Base-by-base conservation (phyloP, 2,888 invertebrate genomes). In the Clanis bilineata region DNA sequence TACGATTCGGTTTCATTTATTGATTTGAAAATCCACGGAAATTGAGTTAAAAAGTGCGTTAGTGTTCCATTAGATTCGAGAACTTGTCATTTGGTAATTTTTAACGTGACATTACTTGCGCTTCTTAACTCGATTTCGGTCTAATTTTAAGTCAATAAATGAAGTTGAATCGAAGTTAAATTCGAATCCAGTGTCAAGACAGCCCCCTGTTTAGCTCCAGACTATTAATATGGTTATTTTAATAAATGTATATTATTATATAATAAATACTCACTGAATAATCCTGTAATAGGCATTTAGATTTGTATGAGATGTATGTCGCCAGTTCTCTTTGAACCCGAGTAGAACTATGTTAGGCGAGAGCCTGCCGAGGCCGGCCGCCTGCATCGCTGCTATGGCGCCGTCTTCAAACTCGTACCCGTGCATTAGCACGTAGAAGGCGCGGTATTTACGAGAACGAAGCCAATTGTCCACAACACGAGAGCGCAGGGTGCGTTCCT, bases 241-340 rank as follows among this genome's bases (percentile, higher is more conserved):
- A n/a, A n/a, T n/a, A 32, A 32, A 3, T 3, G 5, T 32, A 32
- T 32, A 7, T 1, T 23, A 43, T 32, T 21, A 44, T 43, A 54
- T 18, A 32, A 12, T 21, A 3, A 22, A 44, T n/a, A 91, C 96
- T 95, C 87, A 98, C 98, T 98, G 97, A 67, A 99, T 93, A 56
- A 97, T 95, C 75, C 96, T 96, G 85, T 98, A 98, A 88, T 99
- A 99, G 12, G 96, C 95, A 23, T 95, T 93, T n/a, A 98, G 93
- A 62, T 96, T 95, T 28, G 93, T 91, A 2, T 60, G 94, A 91
- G 58, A 94, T 93, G 68, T 95, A 7, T 90, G 93, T 59, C 92
- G 90, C 99, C 99, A 99, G 81, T 98, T 95, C n/a, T 94, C 93
- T 84, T 99, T 98, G 89, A 96, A 99, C 6, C 99, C 99, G 94